Base-by-base conservation (phyloP, 1,140 invertebrate species). In the Ceratitis capitata region DNA sequence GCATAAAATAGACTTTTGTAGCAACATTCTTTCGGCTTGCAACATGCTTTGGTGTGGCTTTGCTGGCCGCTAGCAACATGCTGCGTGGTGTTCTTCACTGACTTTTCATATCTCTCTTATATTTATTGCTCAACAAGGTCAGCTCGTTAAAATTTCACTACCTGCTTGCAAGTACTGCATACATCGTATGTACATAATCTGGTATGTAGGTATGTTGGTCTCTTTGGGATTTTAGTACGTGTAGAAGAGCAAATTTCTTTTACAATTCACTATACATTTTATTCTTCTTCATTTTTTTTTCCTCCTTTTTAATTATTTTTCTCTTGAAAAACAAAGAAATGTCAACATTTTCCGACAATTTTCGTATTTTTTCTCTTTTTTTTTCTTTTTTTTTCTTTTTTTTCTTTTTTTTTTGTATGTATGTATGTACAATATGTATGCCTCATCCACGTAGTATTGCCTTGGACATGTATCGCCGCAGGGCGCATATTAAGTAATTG, bases 111-210 rank as follows among this genome's bases (percentile, higher is more conserved):
- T 58, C 56, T 56, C 51, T 29, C n/a, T n/a, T 64, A 4, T 64
- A 39, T 9, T 23, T 39, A 35, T 45, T 45, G 19, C 39, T 39
- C 69, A 78, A 78, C 69, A 78, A 78, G 69, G 39, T 78, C 69
- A 78, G 69, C 69, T 78, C 69, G 69, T 78, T 78, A 78, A 78
- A 78, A 78, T 78, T 45, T 78, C 69, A 78, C 69, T 78, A 78
- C 69, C 39, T 78, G 39, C 9, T 3, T 78, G 39, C 39, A n/a
- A n/a, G n/a, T n/a, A n/a, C n/a, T n/a, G n/a, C n/a, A n/a, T n/a
- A n/a, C n/a, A n/a, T n/a, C n/a, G n/a, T n/a, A n/a, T n/a, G n/a
- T n/a, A n/a, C n/a, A n/a, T n/a, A n/a, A n/a, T n/a, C n/a, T n/a
- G n/a, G n/a, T n/a, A n/a, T n/a, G n/a, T n/a, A n/a, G n/a, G n/a